Conservation (phyloP, 2,797 vertebrate species). For the Coregonus ussuriensis region DNA sequence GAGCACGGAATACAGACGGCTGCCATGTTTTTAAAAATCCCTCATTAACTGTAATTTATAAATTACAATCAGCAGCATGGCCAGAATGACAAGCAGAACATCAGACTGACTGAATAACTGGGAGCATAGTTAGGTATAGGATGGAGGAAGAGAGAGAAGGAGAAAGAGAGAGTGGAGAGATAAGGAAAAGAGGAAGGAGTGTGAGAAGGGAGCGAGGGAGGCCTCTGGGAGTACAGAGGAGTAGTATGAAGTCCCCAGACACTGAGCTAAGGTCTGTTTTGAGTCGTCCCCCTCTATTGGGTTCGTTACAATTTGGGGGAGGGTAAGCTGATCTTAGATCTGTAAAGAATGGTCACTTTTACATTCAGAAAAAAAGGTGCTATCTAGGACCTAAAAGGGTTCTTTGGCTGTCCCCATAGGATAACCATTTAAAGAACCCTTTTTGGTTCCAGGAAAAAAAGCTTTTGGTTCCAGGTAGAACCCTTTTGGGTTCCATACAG, state of each 20-base stretch:
- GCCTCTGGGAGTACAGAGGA: not conserved
- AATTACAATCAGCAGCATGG: constrained; percentile 81
- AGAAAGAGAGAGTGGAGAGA: not conserved
- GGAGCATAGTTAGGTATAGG: not conserved
- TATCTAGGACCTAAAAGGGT: too few species aligned
- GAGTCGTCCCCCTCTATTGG: not conserved
- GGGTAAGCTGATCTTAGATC: not conserved
- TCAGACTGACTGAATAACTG: constrained; percentile 67
- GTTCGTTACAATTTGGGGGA: not conserved
- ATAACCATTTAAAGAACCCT: too few species aligned
- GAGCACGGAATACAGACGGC: constrained; percentile 62
- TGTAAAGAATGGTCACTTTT: too few species aligned
- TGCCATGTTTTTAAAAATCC: constrained; percentile 74
- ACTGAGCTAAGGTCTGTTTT: constrained; percentile 4
- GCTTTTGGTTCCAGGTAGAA: too few species aligned
- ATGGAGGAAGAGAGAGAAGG: not conserved
- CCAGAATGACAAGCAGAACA: constrained; percentile 71
- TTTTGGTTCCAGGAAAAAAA: too few species aligned
- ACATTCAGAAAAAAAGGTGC: too few species aligned
- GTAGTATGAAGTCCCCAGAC: not conserved
- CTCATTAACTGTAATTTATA: constrained; percentile 81
- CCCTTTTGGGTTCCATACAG: too few species aligned
- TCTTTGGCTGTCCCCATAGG: too few species aligned
- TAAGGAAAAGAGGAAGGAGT: constrained; percentile 17
- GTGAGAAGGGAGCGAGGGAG: not conserved